phyloP scores from a whole-genome alignment of 1,140 invertebrate species.

The Diachasmimorpha longicaudata region DNA sequence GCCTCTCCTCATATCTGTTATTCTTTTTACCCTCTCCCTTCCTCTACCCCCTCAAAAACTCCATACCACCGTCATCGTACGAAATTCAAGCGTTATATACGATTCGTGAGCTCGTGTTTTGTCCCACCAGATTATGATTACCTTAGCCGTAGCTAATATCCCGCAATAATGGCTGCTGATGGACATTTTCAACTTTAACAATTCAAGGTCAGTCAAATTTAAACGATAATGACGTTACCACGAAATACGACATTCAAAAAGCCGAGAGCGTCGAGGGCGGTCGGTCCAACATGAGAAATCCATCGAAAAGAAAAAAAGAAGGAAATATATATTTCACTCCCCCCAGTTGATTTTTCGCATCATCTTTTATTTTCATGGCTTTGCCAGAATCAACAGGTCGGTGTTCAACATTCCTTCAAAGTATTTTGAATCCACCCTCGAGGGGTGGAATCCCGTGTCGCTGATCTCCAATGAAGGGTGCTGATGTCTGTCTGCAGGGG shows the following conservation, averaged over 20 bases:
- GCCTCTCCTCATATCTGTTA: neutral
- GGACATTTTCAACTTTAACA: neutral
- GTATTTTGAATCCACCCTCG: slow-evolving; percentile 60
- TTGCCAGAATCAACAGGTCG: slow-evolving; percentile 58
- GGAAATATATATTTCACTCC: neutral
- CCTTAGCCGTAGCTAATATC: slow-evolving; percentile 19
- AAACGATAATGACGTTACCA: neutral
- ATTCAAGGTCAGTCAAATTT: neutral
- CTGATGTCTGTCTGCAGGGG: neutral
- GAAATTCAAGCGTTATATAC: slow-evolving; percentile 14
- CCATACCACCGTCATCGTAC: neutral
- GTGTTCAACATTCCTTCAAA: slow-evolving; percentile 59
- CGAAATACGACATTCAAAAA: neutral
- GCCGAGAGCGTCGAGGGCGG: neutral
- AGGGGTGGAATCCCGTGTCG: slow-evolving; percentile 51
- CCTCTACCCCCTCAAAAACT: neutral
- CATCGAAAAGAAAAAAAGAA: neutral
- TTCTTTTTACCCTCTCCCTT: neutral
- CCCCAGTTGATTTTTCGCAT: neutral
- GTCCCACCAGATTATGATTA: slow-evolving; percentile 14
- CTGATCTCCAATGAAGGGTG: slow-evolving; percentile 52
- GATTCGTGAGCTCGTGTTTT: slow-evolving; percentile 8
- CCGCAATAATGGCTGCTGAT: neutral
- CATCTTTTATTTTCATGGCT: neutral
- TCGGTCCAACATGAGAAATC: neutral